Percentiles rank a stretch among this genome's conserved stretches.
Evolutionary conservation across 1,140 invertebrate species (phyloP).

Genomic region (Heliconius congener): DNA sequence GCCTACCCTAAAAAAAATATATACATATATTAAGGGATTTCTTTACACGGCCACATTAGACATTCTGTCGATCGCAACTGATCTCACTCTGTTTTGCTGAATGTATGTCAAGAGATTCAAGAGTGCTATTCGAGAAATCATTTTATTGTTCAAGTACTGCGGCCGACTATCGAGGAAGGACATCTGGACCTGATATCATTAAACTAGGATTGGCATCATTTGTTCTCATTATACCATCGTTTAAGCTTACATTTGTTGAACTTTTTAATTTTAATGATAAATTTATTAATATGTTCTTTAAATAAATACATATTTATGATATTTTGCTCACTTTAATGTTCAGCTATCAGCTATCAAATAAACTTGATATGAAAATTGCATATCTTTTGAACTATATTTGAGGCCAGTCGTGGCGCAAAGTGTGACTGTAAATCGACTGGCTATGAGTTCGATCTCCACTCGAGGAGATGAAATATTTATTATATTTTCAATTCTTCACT

Average conservation of each 20-base stretch:
- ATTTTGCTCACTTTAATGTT: too few species aligned
- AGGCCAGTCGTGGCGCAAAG: too few species aligned
- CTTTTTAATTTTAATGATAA: not conserved
- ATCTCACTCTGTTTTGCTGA: constrained; percentile 37
- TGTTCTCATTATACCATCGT: constrained; percentile 20
- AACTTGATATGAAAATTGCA: too few species aligned
- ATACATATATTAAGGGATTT: not conserved
- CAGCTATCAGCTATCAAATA: too few species aligned
- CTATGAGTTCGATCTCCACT: too few species aligned
- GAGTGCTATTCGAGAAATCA: constrained; percentile 55
- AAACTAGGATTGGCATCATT: constrained; percentile 40
- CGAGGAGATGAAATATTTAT: too few species aligned
- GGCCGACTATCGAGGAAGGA: constrained; percentile 50
- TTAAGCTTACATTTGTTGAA: not conserved
- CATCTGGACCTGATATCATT: constrained; percentile 45
- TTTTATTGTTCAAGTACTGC: constrained; percentile 69
- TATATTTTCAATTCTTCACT: too few species aligned
- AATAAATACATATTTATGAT: too few species aligned
- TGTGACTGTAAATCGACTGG: too few species aligned
- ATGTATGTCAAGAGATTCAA: constrained; percentile 70
- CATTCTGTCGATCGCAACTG: constrained; percentile 13
- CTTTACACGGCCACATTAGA: constrained; percentile 16
- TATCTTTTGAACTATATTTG: too few species aligned
- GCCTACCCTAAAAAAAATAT: too few species aligned
- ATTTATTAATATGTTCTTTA: not conserved